A percentile compares a stretch with the other conserved stretches of the same genome.
phyloP scores from a whole-genome alignment of 2,888 invertebrate genomes.

The Lithosia quadra region DNA sequence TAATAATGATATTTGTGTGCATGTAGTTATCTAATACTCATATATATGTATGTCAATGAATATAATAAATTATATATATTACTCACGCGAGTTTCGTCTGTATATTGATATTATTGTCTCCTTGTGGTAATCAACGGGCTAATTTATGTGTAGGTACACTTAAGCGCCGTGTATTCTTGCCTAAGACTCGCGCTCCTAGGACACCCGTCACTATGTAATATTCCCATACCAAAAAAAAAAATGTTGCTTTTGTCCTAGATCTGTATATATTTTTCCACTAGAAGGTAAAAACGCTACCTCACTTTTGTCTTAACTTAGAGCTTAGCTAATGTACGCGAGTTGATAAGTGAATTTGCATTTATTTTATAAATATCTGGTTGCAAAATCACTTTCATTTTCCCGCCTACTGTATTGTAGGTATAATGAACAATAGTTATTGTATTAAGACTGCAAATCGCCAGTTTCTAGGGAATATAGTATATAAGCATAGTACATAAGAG shows the following conservation, averaged over 20 bases:
- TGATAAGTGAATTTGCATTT: slow-evolving; percentile 47
- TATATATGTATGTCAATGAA: slow-evolving; percentile 77
- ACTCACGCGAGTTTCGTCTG: slow-evolving; percentile 72
- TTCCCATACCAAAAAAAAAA: slow-evolving; percentile 76
- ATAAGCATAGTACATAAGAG: slow-evolving; percentile 72
- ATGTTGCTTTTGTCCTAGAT: slow-evolving; percentile 75
- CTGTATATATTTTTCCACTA: slow-evolving; percentile 85
- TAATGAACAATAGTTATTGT: slow-evolving; percentile 62
- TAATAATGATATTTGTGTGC: slow-evolving; percentile 75
- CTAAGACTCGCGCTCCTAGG: slow-evolving; percentile 47
- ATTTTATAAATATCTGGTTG: slow-evolving; percentile 46
- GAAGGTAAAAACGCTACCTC: slow-evolving; percentile 86
- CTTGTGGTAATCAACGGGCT: slow-evolving; percentile 61
- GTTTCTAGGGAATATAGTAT: slow-evolving; percentile 76
- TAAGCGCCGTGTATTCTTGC: slow-evolving; percentile 50
- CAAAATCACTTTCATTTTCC: slow-evolving; percentile 44
- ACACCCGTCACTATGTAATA: slow-evolving; percentile 60
- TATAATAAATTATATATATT: slow-evolving; percentile 69
- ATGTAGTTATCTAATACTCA: slow-evolving; percentile 82
- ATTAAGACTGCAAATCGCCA: slow-evolving; percentile 82
- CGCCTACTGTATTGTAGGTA: slow-evolving; percentile 47
- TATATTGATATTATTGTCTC: slow-evolving; percentile 63
- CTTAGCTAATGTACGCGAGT: slow-evolving; percentile 73
- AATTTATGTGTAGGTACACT: slow-evolving; percentile 54
- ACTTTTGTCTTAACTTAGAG: slow-evolving; percentile 83